Evolutionary conservation across 2,797 vertebrate species (phyloP), one percentile per base, ranked within the genome.

Genomic region (Hypotaenidia okinawae): DNA sequence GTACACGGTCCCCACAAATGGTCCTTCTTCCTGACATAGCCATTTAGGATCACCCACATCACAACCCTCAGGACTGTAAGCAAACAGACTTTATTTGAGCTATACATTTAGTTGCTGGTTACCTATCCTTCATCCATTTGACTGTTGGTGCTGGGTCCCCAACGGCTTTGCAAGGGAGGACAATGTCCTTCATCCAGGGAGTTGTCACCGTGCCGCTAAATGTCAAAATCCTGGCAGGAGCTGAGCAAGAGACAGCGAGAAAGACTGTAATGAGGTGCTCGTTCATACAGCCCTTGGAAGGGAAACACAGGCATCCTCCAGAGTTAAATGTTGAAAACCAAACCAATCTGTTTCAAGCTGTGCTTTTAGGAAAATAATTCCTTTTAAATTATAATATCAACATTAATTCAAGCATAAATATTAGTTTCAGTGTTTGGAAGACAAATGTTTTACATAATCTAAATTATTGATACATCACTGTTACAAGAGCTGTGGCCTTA

Each of bases 61-160:
- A 2, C 25, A 75, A 3, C 6, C 18, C 13, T 8, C 13, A 30
- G 27, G 41, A 54, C 70, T 77, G 87, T 17, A 52, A 43, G 33
- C 3, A 61, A 23, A 57, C 11, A 32, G n/a, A 9, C 6, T 70
- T 58, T 27, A 13, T 68, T 28, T 22, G 49, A 58, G 85, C 79
- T 83, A 8, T 14, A 96, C 66, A 92, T 95, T 96, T 97, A 96
- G 96, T 98, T 98, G 97, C 98, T 98, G 98, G 96, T 98, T 98
- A 99, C 99, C 99, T 99, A 98, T 99, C 99, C 97, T 99, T 99
- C 97, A 99, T 99, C 99, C 99, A 99, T 95, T 99, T 99, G 87
- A 99, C 98, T 58, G 99, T 98, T 3, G 99, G 99, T 66, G 98
- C 98, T 13, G 99, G 99, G 81, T 99, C 99, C 64, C 99, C 99